phyloP scores from a whole-genome alignment of 2,113 vertebrate species.

The Loxodonta africana region DNA sequence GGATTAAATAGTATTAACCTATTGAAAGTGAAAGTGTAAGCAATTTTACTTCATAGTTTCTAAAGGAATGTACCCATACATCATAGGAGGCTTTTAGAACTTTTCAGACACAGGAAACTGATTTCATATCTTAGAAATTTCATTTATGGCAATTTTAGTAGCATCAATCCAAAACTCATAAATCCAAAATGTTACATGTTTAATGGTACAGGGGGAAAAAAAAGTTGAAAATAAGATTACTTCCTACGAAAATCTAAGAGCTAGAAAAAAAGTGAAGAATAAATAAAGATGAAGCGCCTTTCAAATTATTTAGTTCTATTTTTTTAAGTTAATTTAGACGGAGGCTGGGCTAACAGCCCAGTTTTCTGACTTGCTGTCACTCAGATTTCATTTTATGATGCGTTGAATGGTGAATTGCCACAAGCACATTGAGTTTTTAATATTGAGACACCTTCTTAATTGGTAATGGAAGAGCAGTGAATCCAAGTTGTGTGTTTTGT shows the following conservation, averaged over 20 bases:
- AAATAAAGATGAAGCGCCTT: constrained; percentile 56
- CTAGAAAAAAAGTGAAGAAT: constrained; percentile 1
- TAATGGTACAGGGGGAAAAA: neutral
- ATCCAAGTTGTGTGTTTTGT: neutral
- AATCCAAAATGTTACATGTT: constrained; percentile 67
- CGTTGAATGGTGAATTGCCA: constrained; percentile 27
- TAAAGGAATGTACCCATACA: constrained; percentile 79
- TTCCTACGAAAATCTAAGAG: constrained; percentile 70
- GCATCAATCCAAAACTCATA: constrained; percentile 68
- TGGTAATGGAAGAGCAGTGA: neutral
- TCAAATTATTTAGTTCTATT: constrained; percentile 17
- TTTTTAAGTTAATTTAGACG: constrained; percentile 22
- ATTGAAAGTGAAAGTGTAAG: constrained; percentile 84
- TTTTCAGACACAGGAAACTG: constrained; percentile 80
- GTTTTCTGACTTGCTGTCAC: constrained; percentile 65
- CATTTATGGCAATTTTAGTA: constrained; percentile 77
- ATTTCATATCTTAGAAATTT: constrained; percentile 74
- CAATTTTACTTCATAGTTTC: constrained; percentile 68
- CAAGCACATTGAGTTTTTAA: neutral
- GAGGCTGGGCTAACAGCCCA: neutral
- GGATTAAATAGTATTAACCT: constrained; percentile 85
- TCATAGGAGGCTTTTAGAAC: constrained; percentile 72
- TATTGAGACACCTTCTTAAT: neutral
- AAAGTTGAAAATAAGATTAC: constrained; percentile 62
- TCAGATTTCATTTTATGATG: constrained; percentile 62